A percentile compares a stretch with the other conserved stretches of the same genome.
These are phyloP conservation scores for Aricia agestis DNA, from an alignment of 1,140 invertebrate species.

Conservation along the genomic window DNA sequence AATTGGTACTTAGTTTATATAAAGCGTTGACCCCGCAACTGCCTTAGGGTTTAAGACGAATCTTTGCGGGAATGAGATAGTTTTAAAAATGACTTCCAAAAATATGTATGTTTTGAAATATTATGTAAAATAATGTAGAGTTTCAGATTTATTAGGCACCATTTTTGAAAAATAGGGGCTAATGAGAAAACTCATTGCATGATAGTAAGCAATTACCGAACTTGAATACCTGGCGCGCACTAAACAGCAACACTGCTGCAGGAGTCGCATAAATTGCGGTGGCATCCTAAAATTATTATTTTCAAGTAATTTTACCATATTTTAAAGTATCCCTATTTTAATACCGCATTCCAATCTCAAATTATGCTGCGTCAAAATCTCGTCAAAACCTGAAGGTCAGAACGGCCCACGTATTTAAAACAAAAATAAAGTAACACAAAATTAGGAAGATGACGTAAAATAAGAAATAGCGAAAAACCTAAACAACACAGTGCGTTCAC, in stretches of 20 bases:
- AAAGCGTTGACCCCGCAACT: not conserved
- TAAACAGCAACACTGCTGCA: no score
- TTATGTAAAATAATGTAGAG: no score
- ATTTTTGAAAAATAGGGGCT: no score
- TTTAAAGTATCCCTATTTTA: not conserved
- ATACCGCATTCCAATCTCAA: not conserved
- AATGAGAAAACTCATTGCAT: no score
- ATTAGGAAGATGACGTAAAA: conserved; percentile 9
- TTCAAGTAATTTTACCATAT: no score
- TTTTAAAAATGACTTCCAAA: not conserved
- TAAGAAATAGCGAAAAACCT: conserved; percentile 12
- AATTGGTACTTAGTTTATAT: conserved; percentile 1
- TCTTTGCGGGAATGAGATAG: not conserved
- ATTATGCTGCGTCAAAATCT: not conserved
- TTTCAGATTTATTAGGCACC: not conserved
- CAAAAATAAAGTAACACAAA: not conserved
- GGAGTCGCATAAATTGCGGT: no score
- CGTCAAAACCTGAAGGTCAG: not conserved
- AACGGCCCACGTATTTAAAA: not conserved
- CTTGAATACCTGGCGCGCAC: no score
- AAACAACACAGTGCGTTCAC: conserved; percentile 12
- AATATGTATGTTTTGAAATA: not conserved
- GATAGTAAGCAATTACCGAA: no score
- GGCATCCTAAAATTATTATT: no score
- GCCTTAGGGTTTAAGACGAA: not conserved